phyloP scores from a whole-genome alignment of 2,888 invertebrate genomes.

The Tyria jacobaeae region DNA sequence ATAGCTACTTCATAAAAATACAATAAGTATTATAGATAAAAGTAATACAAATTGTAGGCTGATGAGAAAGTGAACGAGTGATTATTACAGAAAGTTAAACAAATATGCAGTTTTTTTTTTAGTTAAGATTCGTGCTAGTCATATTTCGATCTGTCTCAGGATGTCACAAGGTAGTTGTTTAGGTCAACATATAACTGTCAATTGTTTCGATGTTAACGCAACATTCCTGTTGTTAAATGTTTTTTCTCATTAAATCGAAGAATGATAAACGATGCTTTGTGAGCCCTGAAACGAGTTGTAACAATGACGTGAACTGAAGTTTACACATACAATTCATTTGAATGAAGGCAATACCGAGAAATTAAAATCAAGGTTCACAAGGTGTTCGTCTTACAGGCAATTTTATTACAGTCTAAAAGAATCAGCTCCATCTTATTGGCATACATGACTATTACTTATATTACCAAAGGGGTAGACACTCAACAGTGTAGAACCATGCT shows the following conservation, averaged over 20 bases:
- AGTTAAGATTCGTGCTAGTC: too few species aligned
- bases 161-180: neutral
- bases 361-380: neutral
- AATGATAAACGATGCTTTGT: slow-evolving; percentile 32
- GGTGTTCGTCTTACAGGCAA: neutral
- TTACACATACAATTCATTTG: slow-evolving; percentile 9
- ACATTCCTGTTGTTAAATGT: neutral
- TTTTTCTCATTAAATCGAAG: slow-evolving; percentile 10
- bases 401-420: neutral
- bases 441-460: too few species aligned
- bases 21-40: neutral
- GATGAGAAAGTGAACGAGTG: too few species aligned
- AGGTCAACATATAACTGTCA: neutral
- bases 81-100: too few species aligned
- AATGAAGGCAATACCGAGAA: slow-evolving; percentile 6
- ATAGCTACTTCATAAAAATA: neutral
- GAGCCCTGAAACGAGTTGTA: slow-evolving; percentile 15
- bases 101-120: too few species aligned
- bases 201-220: neutral
- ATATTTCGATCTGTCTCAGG: too few species aligned
- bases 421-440: too few species aligned
- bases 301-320: slow-evolving; percentile 8
- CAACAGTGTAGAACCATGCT: too few species aligned
- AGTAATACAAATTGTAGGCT: neutral
- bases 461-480: too few species aligned